A percentile compares a stretch with the other conserved stretches of the same genome.
Conservation (phyloP, 2,888 invertebrate species). For the Ectobius pallidus region DNA sequence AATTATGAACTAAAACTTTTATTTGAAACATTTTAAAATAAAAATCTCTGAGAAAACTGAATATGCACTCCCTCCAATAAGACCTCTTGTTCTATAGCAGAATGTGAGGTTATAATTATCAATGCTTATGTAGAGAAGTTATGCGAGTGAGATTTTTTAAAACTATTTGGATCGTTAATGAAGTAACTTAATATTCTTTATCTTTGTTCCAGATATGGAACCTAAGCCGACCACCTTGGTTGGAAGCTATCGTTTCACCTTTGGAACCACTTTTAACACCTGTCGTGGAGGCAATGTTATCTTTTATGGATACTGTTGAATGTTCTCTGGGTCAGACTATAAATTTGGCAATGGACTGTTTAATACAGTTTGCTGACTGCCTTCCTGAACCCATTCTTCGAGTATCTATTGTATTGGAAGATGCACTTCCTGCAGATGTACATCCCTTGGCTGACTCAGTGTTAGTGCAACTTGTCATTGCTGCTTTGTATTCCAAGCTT, state of each 20-base stretch:
- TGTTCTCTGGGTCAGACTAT: conserved; percentile 49
- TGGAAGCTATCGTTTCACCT: conserved; percentile 72
- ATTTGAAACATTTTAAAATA: too few species aligned
- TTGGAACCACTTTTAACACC: conserved; percentile 67
- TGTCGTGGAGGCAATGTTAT: conserved; percentile 69
- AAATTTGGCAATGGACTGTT: conserved; percentile 73
- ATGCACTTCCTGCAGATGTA: conserved; percentile 71
- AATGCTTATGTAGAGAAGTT: too few species aligned
- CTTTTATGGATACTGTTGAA: conserved; percentile 58
- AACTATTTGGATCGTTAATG: too few species aligned
- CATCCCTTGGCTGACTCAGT: conserved; percentile 74
- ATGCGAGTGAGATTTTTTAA: too few species aligned
- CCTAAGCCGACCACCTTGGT: conserved; percentile 78
- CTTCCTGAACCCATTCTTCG: conserved; percentile 64
- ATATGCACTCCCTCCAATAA: too few species aligned
- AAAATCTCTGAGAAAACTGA: too few species aligned
- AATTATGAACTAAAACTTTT: too few species aligned
- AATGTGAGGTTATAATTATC: too few species aligned
- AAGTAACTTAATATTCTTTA: too few species aligned
- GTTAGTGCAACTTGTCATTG: conserved; percentile 72
- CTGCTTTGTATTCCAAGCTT: conserved; percentile 70
- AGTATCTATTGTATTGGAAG: conserved; percentile 64
- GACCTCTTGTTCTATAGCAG: too few species aligned
- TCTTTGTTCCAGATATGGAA: conserved; percentile 82
- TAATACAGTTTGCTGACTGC: conserved; percentile 72